Conservation (phyloP, 2,888 invertebrate species). For the Amblyjoppa fuscipennis region DNA sequence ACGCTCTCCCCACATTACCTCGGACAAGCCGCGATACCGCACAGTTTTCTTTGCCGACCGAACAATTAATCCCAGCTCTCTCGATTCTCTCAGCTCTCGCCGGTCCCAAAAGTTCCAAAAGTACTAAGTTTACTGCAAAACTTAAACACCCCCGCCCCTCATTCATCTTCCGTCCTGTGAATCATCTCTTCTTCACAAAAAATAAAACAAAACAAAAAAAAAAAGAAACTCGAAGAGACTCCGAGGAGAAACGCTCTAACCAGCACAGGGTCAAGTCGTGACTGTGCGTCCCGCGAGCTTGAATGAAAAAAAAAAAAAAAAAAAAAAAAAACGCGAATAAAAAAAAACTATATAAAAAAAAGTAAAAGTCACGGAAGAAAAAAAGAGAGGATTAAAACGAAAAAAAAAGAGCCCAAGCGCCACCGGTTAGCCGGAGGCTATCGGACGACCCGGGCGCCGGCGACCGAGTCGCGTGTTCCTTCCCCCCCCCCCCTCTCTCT, state of each 20-base stretch:
- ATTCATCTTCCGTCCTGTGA: neutral
- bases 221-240: neutral
- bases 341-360: slow-evolving; percentile 28
- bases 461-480: slow-evolving; percentile 24
- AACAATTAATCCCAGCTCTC: too few species aligned
- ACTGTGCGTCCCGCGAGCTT: slow-evolving; percentile 30
- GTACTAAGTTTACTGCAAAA: too few species aligned
- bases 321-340: slow-evolving; percentile 19
- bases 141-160: too few species aligned
- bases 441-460: slow-evolving; percentile 25
- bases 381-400: slow-evolving; percentile 9
- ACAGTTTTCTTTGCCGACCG: too few species aligned
- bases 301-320: slow-evolving; percentile 33
- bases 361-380: slow-evolving; percentile 4
- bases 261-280: slow-evolving; percentile 47
- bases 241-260: slow-evolving; percentile 21
- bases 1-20: too few species aligned
- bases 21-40: too few species aligned
- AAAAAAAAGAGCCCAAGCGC: slow-evolving; percentile 50
- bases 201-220: neutral
- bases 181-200: neutral
- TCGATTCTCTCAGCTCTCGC: too few species aligned
- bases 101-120: too few species aligned
- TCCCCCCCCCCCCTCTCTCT: neutral
- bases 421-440: slow-evolving; percentile 40